Evolutionary conservation across 2,113 vertebrate species (phyloP).

Genomic region (Cervus canadensis): DNA sequence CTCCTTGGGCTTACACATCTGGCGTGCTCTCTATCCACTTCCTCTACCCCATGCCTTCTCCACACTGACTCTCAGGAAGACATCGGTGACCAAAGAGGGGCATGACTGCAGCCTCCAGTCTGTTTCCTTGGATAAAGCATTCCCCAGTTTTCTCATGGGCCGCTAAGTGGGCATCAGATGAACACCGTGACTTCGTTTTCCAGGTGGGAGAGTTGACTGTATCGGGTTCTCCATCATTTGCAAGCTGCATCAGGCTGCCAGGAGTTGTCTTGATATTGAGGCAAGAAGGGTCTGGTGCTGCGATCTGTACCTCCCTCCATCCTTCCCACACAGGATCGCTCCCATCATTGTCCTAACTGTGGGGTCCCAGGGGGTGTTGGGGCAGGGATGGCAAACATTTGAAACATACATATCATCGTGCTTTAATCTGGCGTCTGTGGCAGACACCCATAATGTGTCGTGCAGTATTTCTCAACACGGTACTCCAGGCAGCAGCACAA

Average conservation of each 20-base stretch:
- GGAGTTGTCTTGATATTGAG: not conserved
- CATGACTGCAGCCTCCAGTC: accelerated
- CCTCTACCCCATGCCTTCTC: not conserved
- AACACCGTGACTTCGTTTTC: not conserved
- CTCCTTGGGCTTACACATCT: not conserved
- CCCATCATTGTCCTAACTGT: not conserved
- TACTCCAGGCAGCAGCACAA: not conserved
- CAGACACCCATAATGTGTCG: not conserved
- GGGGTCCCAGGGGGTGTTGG: not conserved
- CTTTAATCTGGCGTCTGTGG: not conserved
- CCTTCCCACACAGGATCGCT: not conserved
- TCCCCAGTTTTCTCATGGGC: not conserved
- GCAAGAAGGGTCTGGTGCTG: not conserved
- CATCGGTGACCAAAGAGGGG: not conserved
- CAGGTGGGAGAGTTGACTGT: not conserved
- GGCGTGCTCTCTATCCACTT: not conserved
- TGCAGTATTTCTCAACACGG: not conserved
- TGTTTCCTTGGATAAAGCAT: not conserved
- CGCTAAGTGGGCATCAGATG: accelerated
- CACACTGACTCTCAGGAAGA: not conserved
- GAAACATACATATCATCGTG: not conserved
- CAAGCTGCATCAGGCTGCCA: not conserved
- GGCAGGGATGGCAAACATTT: not conserved
- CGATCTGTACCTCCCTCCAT: not conserved
- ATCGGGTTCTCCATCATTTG: not conserved